A percentile compares a stretch with the other conserved stretches of the same genome.
Conservation (phyloP, 2,113 vertebrate species). For the Carollia perspicillata region DNA sequence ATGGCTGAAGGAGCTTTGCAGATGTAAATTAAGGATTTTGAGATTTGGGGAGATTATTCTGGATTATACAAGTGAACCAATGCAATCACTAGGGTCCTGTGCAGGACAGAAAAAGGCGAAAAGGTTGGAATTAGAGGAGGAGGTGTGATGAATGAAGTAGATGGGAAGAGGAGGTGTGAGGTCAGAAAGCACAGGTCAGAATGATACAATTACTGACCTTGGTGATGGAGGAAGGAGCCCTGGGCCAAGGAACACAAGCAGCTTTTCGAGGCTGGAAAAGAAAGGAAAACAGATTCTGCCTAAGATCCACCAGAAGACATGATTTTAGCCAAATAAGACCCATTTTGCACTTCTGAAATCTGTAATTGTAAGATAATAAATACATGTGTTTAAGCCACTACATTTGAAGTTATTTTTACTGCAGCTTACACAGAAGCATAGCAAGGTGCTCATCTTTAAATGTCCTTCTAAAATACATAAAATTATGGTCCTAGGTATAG, state of each 20-base stretch:
- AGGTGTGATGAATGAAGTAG: neutral
- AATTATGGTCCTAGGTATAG: neutral
- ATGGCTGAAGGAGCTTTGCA: neutral
- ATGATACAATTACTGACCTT: accelerated
- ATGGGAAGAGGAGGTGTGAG: accelerated
- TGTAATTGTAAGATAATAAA: neutral
- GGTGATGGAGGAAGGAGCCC: accelerated
- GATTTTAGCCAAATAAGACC: neutral
- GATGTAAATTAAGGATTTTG: neutral
- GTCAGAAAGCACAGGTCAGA: accelerated
- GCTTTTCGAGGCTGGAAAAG: neutral
- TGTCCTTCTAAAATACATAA: neutral
- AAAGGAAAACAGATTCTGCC: neutral
- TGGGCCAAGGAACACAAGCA: neutral
- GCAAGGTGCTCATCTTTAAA: neutral
- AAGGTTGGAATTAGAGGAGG: neutral
- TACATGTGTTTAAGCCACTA: neutral
- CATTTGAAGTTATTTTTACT: neutral
- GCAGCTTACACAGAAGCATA: neutral
- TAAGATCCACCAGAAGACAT: neutral
- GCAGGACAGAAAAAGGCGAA: neutral
- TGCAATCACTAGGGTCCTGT: neutral
- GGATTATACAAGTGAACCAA: no score
- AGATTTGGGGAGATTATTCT: neutral
- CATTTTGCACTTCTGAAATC: neutral